A percentile compares a stretch with the other conserved stretches of the same genome.
Conservation (phyloP, 1,140 invertebrate species). For the Megalopta genalis region DNA sequence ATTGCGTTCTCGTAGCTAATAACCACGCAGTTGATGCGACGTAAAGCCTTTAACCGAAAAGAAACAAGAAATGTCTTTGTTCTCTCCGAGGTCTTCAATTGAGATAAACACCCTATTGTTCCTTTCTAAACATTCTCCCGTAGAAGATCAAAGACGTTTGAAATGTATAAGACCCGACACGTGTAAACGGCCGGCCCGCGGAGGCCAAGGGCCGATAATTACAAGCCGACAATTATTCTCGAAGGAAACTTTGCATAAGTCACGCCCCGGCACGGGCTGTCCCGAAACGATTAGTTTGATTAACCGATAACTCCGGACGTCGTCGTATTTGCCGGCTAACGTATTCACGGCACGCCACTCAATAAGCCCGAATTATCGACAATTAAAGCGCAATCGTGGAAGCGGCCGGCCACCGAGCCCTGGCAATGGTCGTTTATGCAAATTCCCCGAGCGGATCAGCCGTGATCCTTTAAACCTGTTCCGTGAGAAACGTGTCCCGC, state of each 20-base stretch:
- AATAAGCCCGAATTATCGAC: conserved; percentile 32
- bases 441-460: conserved; percentile 15
- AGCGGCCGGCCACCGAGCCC: background rate
- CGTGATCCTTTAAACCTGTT: conserved; percentile 37
- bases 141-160: too few species aligned
- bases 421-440: conserved; percentile 23
- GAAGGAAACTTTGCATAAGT: background rate
- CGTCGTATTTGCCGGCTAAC: background rate
- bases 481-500: conserved; percentile 19
- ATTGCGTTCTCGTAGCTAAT: too few species aligned
- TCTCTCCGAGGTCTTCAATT: too few species aligned
- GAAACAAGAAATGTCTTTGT: too few species aligned
- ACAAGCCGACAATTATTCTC: too few species aligned
- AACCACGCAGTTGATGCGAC: too few species aligned
- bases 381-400: conserved; percentile 40
- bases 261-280: background rate
- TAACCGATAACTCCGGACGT: background rate
- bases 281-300: conserved; percentile 14
- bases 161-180: too few species aligned
- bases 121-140: too few species aligned
- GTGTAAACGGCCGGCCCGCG: too few species aligned
- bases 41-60: too few species aligned
- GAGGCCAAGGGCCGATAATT: too few species aligned
- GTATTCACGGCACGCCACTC: background rate
- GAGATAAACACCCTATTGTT: too few species aligned